Base-by-base conservation (phyloP, 2,888 invertebrate species). In the Tipula vernalis region DNA sequence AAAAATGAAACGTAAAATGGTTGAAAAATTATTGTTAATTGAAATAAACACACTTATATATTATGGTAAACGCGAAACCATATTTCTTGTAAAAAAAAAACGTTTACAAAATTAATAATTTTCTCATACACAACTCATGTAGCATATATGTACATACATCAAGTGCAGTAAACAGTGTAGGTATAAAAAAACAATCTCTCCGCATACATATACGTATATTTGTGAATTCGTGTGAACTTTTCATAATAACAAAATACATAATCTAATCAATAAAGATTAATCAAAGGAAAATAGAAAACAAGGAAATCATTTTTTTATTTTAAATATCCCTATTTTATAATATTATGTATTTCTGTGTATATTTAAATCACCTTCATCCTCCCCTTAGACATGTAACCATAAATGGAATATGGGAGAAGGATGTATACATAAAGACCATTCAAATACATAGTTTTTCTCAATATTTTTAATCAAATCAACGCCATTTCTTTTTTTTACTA, bases 201-300 rank as follows among this genome's bases (percentile, higher is more conserved):
- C 28, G 28, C 28, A 1, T 28, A 18, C 15, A 13, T 47, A 12
- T 13, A 12, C 28, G 28, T 71, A 71, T 3, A 28, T 71, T 71
- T 71, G 71, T 71, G 71, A 71, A 71, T 71, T 71, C 71, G 71
- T 71, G 71, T 71, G 71, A 71, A 71, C 71, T 71, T 71, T 71
- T 28, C 71, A 71, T 28, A 71, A 71, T 71, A 71, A 71, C 28
- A 71, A 71, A 71, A 71, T 71, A 71, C 71, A 71, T 71, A 71
- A 71, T 71, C 71, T 71, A 71, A 71, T 71, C 71, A 71, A 71
- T 71, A 71, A 71, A 71, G 71, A 71, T 71, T 71, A 71, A 71
- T 71, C 71, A 71, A 71, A 71, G 71, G 71, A 71, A 71, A 71
- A 71, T 71, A 10, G 71, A 71, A 71, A 71, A 71, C 71, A 71